Conservation (phyloP, 1,140 invertebrate species). For the Papilio polyxenes region DNA sequence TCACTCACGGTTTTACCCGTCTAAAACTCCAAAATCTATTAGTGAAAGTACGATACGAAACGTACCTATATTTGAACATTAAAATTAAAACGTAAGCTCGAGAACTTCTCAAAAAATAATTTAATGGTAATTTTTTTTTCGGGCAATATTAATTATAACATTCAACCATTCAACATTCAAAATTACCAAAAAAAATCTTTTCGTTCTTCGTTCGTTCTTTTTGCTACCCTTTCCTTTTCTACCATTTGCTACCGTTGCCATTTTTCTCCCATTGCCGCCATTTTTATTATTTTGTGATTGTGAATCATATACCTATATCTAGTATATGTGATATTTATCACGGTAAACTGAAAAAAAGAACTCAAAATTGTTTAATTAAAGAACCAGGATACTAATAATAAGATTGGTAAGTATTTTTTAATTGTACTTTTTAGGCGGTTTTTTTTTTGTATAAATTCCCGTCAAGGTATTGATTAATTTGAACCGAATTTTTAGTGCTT, state of each 20-base stretch:
- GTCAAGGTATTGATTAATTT: conserved; percentile 49
- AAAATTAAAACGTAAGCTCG: too few species aligned
- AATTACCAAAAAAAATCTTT: not conserved
- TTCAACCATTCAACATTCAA: not conserved
- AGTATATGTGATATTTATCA: not conserved
- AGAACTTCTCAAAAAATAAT: too few species aligned
- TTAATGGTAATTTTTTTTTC: not conserved
- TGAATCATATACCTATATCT: conserved; percentile 23
- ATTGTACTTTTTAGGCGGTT: not conserved
- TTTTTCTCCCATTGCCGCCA: conserved; percentile 56
- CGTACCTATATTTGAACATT: too few species aligned
- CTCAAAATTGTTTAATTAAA: not conserved
- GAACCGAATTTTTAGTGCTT: conserved; percentile 37
- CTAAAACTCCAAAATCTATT: too few species aligned
- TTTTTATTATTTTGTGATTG: conserved; percentile 55
- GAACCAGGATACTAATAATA: not conserved
- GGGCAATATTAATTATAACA: conserved; percentile 8
- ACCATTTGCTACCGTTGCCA: conserved; percentile 30
- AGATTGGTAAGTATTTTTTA: conserved; percentile 30
- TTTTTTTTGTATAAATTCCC: conserved; percentile 31
- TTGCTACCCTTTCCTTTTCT: not conserved
- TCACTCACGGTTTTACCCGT: too few species aligned
- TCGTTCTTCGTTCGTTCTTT: not conserved
- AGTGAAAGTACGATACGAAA: too few species aligned
- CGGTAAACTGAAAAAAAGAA: conserved; percentile 7